phyloP scores from a whole-genome alignment of 2,113 vertebrate genomes.

The Sceloporus tristichus region DNA sequence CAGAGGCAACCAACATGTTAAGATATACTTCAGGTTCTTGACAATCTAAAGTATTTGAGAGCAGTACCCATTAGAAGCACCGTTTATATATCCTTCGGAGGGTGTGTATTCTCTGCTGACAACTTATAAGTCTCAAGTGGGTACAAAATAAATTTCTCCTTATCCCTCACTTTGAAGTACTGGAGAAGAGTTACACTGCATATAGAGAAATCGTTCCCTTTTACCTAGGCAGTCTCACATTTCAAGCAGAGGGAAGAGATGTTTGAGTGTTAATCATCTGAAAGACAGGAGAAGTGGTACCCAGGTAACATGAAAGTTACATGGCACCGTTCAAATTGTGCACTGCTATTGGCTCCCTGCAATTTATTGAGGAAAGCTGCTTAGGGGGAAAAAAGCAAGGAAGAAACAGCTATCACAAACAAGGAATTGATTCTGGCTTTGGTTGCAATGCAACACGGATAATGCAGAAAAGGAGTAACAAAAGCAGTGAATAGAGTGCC shows the following conservation, averaged over 20 bases:
- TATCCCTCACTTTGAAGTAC: slow-evolving; percentile 28
- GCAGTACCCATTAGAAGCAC: slow-evolving; percentile 32
- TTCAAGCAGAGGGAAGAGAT: slow-evolving; percentile 59
- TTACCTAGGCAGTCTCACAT: slow-evolving; percentile 54
- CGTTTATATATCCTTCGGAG: slow-evolving; percentile 5
- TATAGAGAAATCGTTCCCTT: slow-evolving; percentile 4
- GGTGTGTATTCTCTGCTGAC: slow-evolving; percentile 8
- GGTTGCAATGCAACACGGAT: slow-evolving; percentile 45
- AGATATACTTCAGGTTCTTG: slow-evolving; percentile 11
- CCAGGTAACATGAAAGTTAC: slow-evolving; percentile 50
- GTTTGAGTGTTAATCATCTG: slow-evolving; percentile 60
- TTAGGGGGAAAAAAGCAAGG: slow-evolving; percentile 32
- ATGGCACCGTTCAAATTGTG: slow-evolving; percentile 64
- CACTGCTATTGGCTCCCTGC: slow-evolving; percentile 58
- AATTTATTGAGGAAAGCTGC: slow-evolving; percentile 56
- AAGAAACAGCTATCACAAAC: slow-evolving; percentile 49
- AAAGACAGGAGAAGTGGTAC: slow-evolving; percentile 55
- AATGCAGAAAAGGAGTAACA: slow-evolving; percentile 29
- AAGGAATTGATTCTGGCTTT: slow-evolving; percentile 51
- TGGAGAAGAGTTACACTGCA: slow-evolving; percentile 41
- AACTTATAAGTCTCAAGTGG: slow-evolving; percentile 29
- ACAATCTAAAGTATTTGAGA: slow-evolving; percentile 26
- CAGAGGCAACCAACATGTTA: slow-evolving; percentile 39
- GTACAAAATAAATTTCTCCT: slow-evolving; percentile 47
- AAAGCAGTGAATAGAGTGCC: slow-evolving; percentile 50